Evolutionary conservation across 2,888 invertebrate genomes (phyloP), one percentile per base, ranked within the genome.

Genomic region (Phytoseiulus persimilis): DNA sequence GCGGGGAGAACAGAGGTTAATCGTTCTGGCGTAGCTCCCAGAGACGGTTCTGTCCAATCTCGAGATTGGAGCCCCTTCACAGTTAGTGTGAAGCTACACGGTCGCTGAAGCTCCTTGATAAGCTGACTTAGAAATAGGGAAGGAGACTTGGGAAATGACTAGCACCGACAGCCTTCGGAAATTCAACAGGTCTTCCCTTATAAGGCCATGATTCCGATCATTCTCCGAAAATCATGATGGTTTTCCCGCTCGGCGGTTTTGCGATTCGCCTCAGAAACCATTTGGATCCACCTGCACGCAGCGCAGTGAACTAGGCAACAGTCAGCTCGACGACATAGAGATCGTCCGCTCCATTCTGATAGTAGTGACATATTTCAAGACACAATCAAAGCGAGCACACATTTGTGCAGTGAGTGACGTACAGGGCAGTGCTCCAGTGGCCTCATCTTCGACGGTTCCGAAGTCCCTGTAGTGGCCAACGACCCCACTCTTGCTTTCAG

Each of bases 391-490:
- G 65, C 65, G 9, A 39, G 39, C 39, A 39, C 39, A 65, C 65
- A 65, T 65, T 65, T 65, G 65, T 65, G 65, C 65, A 65, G 65
- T 65, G 65, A 65, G 65, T 65, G 65, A 65, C 65, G 65, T 65
- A 65, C 65, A 65, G 65, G 65, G 65, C 65, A 65, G 65, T 65
- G 65, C 65, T 65, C 65, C 65, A 65, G 23, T 65, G 65, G 65
- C 65, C 65, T 65, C 65, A 65, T 65, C 65, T 65, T 65, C 65
- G 14, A 23, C 65, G 65, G 65, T 28, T 65, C 65, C 18, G 65
- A 65, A 65, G 65, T 65, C 65, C 65, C 65, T 65, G 65, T 65
- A 65, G 65, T 65, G 65, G 65, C 65, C 65, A 65, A 65, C 65
- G 65, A 65, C 65, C 65, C 65, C 65, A 65, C 65, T 65, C 65